Base-by-base conservation (phyloP, 2,888 invertebrate species). In the Scaptomyza reducta region DNA sequence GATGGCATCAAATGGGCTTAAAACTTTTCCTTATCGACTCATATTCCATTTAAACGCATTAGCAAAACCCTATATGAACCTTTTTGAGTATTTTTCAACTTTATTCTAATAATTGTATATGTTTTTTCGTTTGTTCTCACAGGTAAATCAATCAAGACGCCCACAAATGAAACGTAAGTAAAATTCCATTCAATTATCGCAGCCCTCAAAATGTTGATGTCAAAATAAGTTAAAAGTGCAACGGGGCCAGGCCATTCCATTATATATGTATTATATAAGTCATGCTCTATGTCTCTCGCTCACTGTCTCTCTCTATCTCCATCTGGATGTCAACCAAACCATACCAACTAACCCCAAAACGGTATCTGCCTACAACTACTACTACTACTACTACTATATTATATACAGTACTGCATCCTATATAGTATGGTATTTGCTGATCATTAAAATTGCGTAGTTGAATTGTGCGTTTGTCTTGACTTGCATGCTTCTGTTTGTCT, bases 81-180 rank as follows among this genome's bases (percentile, higher is more conserved):
- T 31, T 47, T 22, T 9, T 0, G n/a, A 29, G 3, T n/a, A 6
- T 2, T 25, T 13, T 29, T n/a, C 33, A 41, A 14, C 45, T 2
- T 6, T 9, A 2, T 56, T 53, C 27, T 53, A 70, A 55, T 51
- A 18, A 41, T 6, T 41, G n/a, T 44, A 13, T 29, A 25, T 16
- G 5, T 46, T n/a, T 64, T 35, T 4, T 9, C n/a, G n/a, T n/a
- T 64, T 31, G 6, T 31, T 31, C 31, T 77, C 89, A 45, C 89
- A 91, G 91, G 88, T 33, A 91, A 91, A 89, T 89, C 91, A 25
- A 79, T 90, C 27, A 91, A 90, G 78, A 87, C 91, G 70, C 78
- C 89, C 51, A 89, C 90, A 72, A 91, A 90, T 47, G 91, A 91
- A 91, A 91, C 91, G 91, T 91, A 90, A 91, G 91, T 91, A 87